A percentile compares a stretch with the other conserved stretches of the same genome.
These are phyloP conservation scores for Drosophila paramelanica DNA, from an alignment of 2,888 invertebrate species.

Conservation along the genomic window DNA sequence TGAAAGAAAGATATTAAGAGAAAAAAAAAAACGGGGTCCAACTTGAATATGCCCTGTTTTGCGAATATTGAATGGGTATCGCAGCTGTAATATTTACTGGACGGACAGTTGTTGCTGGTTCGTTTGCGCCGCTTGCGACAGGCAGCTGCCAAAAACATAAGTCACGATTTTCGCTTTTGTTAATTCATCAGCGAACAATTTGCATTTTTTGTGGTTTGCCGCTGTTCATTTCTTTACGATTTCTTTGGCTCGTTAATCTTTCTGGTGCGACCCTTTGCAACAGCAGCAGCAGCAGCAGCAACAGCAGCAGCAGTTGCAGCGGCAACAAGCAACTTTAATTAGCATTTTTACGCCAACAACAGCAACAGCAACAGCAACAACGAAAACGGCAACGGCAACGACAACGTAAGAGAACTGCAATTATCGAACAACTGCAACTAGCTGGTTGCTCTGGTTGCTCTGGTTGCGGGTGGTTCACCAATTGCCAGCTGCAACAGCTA, in stretches of 20 bases:
- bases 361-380: constrained; percentile 22
- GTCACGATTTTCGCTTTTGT: constrained; percentile 82
- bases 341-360: constrained; percentile 75
- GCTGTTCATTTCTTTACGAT: constrained; percentile 74
- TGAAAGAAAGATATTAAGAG: not conserved
- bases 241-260: constrained; percentile 78
- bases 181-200: constrained; percentile 82
- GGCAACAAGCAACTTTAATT: constrained; percentile 77
- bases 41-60: constrained; percentile 20
- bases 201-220: constrained; percentile 66
- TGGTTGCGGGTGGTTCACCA: constrained; percentile 69
- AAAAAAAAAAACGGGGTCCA: not conserved
- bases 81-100: constrained; percentile 51
- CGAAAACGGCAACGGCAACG: constrained; percentile 4
- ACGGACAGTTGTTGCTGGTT: constrained; percentile 60
- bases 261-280: constrained; percentile 67
- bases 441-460: constrained; percentile 52
- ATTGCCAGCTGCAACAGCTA: constrained; percentile 52
- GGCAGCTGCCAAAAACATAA: constrained; percentile 82
- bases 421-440: constrained; percentile 56
- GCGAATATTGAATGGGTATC: constrained; percentile 24
- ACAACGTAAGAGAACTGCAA: constrained; percentile 49
- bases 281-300: constrained; percentile 12
- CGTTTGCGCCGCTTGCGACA: constrained; percentile 52
- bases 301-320: constrained; percentile 21